Evolutionary conservation across 1,140 invertebrate genomes (phyloP).

Genomic region (Cydia amplana): DNA sequence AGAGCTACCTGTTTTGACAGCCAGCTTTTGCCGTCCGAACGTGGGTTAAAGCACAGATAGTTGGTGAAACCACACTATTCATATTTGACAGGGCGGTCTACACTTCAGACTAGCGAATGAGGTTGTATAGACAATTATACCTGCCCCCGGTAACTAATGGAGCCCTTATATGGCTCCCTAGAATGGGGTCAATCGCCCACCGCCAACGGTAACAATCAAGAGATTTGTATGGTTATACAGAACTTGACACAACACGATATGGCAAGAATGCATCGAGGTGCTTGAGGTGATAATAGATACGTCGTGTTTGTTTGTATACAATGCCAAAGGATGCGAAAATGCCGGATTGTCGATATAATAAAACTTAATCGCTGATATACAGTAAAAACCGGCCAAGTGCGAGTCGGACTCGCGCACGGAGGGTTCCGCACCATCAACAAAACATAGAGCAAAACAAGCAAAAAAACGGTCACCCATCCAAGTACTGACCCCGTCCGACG

Average conservation of each 20-base stretch:
- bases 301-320: conserved; percentile 19
- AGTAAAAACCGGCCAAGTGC: too few relatives aligned
- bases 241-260: conserved; percentile 42
- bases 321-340: neutral
- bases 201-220: conserved; percentile 48
- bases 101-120: conserved; percentile 29
- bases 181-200: conserved; percentile 49
- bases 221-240: conserved; percentile 43
- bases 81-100: conserved; percentile 28
- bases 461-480: too few relatives aligned
- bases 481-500: too few relatives aligned
- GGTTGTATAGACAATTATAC: conserved; percentile 40
- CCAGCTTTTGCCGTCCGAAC: neutral
- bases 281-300: conserved; percentile 24
- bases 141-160: conserved; percentile 45
- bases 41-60: neutral
- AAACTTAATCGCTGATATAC: neutral
- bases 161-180: conserved; percentile 50
- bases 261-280: conserved; percentile 11
- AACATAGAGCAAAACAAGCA: too few relatives aligned
- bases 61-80: conserved; percentile 4
- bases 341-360: conserved; percentile 1
- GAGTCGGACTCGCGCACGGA: too few relatives aligned
- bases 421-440: too few relatives aligned
- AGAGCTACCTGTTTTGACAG: conserved; percentile 2